These are phyloP conservation scores for Myotis findleyi DNA, from an alignment of 2,797 vertebrate species.

Conservation along the genomic window DNA sequence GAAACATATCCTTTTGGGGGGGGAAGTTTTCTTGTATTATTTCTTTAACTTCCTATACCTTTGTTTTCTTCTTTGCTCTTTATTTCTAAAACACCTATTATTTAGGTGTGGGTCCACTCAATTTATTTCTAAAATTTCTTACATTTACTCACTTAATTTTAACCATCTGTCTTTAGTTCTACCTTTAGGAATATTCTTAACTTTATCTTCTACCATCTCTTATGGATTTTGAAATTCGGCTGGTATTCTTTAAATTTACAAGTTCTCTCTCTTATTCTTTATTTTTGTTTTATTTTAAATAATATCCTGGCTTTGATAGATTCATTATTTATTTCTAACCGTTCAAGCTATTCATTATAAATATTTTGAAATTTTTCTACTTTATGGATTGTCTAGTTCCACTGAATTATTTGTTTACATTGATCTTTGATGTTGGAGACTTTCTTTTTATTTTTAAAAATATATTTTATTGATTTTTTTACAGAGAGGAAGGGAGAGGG, in stretches of 20 bases:
- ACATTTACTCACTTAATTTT: neutral
- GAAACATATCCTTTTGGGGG: neutral
- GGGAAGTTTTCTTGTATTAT: neutral
- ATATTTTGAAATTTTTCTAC: neutral
- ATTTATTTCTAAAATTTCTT: neutral
- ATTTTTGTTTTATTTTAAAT: neutral
- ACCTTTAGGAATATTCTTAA: neutral
- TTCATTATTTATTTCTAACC: neutral
- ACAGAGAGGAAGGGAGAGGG: too few relatives aligned
- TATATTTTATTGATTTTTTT: too few relatives aligned
- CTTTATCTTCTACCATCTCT: neutral
- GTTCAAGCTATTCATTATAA: neutral
- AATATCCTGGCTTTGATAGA: neutral
- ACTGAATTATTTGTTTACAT: slow-evolving; percentile 8
- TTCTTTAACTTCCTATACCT: neutral
- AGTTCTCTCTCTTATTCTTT: neutral
- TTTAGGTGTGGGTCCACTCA: neutral
- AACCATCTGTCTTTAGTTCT: neutral
- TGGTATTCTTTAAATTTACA: neutral
- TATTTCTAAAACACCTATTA: neutral
- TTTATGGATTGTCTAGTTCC: neutral
- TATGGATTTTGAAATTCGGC: neutral
- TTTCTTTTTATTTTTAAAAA: neutral
- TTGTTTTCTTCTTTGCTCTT: neutral
- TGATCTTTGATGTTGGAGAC: neutral